Evolutionary conservation across 2,113 vertebrate species (phyloP).

Genomic region (Nothocercus nigrocapillus): DNA sequence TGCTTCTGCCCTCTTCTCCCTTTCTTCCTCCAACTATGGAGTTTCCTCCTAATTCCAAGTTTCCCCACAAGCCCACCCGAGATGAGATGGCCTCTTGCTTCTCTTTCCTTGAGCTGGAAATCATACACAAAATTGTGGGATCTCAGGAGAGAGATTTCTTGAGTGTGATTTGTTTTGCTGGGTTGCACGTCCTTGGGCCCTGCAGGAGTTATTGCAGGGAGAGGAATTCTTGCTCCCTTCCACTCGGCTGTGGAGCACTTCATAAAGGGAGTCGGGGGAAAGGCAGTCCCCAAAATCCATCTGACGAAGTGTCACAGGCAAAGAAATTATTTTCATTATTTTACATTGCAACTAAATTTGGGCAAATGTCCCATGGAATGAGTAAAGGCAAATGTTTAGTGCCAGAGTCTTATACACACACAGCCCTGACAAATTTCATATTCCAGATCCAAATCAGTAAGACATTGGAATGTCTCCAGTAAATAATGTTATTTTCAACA

Average conservation of each 20-base stretch:
- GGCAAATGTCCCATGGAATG: not conserved
- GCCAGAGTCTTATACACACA: not conserved
- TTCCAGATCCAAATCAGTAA: not conserved
- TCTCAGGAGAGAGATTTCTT: not conserved
- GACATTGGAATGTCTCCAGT: not conserved
- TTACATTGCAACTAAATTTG: not conserved
- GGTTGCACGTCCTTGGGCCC: not conserved
- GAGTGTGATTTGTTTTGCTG: not conserved
- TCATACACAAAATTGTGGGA: not conserved
- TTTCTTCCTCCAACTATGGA: not conserved
- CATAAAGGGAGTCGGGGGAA: not conserved
- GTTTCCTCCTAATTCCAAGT: not conserved
- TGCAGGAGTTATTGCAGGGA: not conserved
- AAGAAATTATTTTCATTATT: not conserved
- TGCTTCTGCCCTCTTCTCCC: not conserved
- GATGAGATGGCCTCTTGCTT: not conserved
- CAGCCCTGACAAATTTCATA: not conserved
- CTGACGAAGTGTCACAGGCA: not conserved
- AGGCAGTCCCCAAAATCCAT: fast-evolving
- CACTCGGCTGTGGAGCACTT: not conserved
- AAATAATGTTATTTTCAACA: not conserved
- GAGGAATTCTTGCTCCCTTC: not conserved
- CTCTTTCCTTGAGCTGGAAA: not conserved
- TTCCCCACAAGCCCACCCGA: not conserved
- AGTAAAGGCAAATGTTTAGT: not conserved